A percentile compares a stretch with the other conserved stretches of the same genome.
These are phyloP conservation scores for Caligus rogercresseyi DNA, from an alignment of 1,140 invertebrate genomes.

Conservation along the genomic window DNA sequence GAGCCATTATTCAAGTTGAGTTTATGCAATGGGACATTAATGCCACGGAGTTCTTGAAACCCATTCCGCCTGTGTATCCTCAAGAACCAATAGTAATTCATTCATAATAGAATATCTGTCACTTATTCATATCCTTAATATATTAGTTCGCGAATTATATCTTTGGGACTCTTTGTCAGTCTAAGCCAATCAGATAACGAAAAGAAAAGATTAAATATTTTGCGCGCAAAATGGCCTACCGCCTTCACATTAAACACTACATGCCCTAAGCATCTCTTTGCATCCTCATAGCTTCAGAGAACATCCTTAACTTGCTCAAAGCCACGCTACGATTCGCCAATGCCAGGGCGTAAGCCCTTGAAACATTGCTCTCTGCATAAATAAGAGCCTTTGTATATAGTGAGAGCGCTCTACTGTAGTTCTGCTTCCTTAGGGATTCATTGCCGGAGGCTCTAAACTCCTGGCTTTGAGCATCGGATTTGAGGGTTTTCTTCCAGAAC, in stretches of 20 bases:
- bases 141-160: too few species aligned
- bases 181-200: not conserved
- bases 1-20: too few species aligned
- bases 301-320: not conserved
- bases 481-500: not conserved
- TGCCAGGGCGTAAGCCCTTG: not conserved
- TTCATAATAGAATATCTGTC: too few species aligned
- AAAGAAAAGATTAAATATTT: not conserved
- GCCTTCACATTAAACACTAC: not conserved
- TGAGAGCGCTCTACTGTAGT: not conserved
- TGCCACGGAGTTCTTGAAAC: too few species aligned
- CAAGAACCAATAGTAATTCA: too few species aligned
- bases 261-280: not conserved
- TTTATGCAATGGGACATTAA: too few species aligned
- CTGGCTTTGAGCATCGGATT: not conserved
- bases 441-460: not conserved
- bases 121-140: too few species aligned
- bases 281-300: not conserved
- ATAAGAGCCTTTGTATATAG: not conserved
- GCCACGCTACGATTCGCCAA: not conserved
- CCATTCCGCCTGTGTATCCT: too few species aligned
- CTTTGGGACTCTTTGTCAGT: too few species aligned
- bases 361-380: not conserved
- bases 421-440: not conserved
- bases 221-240: too few species aligned